Evolutionary conservation across 2,113 vertebrate species (phyloP), one percentile per base, ranked within the genome.

Genomic region (Eonycteris spelaea): DNA sequence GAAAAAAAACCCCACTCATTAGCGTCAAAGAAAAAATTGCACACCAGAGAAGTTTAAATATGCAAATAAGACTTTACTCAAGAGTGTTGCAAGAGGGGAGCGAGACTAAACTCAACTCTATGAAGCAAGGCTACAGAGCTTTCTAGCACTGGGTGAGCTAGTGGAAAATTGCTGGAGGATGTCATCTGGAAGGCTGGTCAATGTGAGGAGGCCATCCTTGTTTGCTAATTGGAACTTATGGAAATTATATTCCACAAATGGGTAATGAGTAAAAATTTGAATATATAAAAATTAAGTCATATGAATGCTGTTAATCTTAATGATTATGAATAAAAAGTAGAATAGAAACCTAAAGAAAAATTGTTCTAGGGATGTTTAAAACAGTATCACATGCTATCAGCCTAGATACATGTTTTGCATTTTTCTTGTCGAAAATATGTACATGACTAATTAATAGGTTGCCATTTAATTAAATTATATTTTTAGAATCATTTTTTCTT

Each of bases 401-500:
- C 38, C 33, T n/a, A 80, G 21, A 19, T 22, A 7, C 7, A 57
- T 73, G 15, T 13, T 79, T 90, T 90, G 15, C 11, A 57, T 10
- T 53, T 51, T 79, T 67, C 55, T 65, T 73, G 30, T 6, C 59
- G 35, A 90, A 93, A 90, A 85, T 43, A 90, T 21, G 24, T 38
- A 2, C 26, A 16, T 79, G 48, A 40, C 26, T 93, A 79, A 55
- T 78, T 90, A 85, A 40, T 51, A 80, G 28, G 48, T 38, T 67
- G 15, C 21, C 26, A 28, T 57, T 79, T 16, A 26, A n/a, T 65
- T 13, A 19, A 53, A 12, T 28, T 38, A 1, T 33, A 48, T 79
- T 89, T 87, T 74, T 63, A 92, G 21, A 71, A 18, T 28, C 38
- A 33, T 33, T 75, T 65, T 33, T 63, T 78, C 28, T 63, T 57